A percentile compares a stretch with the other conserved stretches of the same genome.
These are phyloP conservation scores for Bubo blakistoni DNA, from an alignment of 2,113 vertebrate species.

Conservation along the genomic window DNA sequence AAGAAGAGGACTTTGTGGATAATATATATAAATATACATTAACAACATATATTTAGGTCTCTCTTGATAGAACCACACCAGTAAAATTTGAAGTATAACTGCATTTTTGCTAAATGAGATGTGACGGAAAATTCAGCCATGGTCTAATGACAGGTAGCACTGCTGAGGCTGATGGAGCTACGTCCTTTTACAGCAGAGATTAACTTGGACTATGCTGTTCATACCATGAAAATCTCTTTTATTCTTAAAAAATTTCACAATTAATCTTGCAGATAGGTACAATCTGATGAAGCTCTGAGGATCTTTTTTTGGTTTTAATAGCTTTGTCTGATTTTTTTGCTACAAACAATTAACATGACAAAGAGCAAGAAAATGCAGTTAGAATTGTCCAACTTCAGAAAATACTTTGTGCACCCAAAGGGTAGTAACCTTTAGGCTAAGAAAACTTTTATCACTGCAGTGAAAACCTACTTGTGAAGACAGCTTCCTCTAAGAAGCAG, in stretches of 20 bases:
- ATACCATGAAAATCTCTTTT: not conserved
- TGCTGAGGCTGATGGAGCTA: not conserved
- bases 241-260: not conserved
- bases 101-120: conserved; percentile 11
- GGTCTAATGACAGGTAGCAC: not conserved
- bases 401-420: not conserved
- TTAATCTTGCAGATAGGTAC: not conserved
- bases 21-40: not conserved
- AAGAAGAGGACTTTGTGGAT: conserved; percentile 41
- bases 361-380: not conserved
- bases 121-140: not conserved
- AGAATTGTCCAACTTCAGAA: not conserved
- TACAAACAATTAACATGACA: not conserved
- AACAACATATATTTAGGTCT: conserved; percentile 54
- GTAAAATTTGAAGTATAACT: conserved; percentile 29
- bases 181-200: not conserved
- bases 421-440: not conserved
- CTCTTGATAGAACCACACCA: not conserved
- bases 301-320: not conserved
- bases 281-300: not conserved
- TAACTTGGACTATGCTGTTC: not conserved
- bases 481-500: not conserved
- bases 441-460: not conserved
- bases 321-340: not conserved
- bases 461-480: not conserved